phyloP scores from a whole-genome alignment of 2,888 invertebrate species.

The Synergus japonicus region DNA sequence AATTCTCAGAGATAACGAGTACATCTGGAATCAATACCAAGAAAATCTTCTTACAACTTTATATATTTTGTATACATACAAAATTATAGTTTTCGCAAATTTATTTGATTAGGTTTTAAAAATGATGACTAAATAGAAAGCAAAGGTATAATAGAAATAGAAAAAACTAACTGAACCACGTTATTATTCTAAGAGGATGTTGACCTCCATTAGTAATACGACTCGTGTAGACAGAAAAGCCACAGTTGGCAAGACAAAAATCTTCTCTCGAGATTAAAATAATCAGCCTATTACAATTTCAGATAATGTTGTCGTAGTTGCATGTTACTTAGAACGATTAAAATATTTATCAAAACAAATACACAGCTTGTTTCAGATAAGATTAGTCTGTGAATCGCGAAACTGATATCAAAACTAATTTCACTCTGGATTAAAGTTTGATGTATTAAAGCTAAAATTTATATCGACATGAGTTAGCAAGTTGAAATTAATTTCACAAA shows the following conservation, averaged over 20 bases:
- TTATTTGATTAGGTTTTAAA: too few relatives aligned
- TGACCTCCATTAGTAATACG: conserved; percentile 27
- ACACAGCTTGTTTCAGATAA: conserved; percentile 18
- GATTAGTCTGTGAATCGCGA: conserved; percentile 3
- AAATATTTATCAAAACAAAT: conserved; percentile 9
- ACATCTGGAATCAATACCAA: neutral
- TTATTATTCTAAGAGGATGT: conserved; percentile 38
- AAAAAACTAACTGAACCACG: conserved; percentile 17
- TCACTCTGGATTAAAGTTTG: neutral
- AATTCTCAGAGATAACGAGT: neutral
- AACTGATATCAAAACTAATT: conserved; percentile 8
- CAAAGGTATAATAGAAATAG: conserved; percentile 4
- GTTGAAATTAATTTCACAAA: neutral
- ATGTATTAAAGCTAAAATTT: neutral
- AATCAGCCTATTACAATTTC: conserved; percentile 11
- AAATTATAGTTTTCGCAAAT: too few relatives aligned
- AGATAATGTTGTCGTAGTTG: conserved; percentile 14
- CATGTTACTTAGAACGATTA: conserved; percentile 13
- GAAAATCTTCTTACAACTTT: neutral
- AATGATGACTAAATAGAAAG: neutral
- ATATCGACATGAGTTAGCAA: neutral
- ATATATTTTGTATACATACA: neutral
- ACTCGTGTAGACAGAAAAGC: neutral
- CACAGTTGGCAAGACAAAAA: conserved; percentile 4
- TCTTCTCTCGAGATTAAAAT: conserved; percentile 27